A percentile compares a stretch with the other conserved stretches of the same genome.
Evolutionary conservation across 2,888 invertebrate genomes (phyloP).

Genomic region (Eledone cirrhosa): DNA sequence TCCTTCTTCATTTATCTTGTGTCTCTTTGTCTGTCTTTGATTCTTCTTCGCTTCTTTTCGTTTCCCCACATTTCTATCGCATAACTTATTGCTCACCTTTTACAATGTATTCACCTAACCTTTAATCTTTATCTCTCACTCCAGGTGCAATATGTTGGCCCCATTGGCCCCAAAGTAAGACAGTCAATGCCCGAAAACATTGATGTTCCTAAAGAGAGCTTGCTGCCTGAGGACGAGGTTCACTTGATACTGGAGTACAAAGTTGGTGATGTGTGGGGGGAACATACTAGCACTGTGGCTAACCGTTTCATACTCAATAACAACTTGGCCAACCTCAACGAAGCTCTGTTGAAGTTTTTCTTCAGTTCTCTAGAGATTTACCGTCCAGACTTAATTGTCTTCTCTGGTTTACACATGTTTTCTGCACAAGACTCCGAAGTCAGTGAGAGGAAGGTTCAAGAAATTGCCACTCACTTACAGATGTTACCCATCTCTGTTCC

Average conservation of each 20-base stretch:
- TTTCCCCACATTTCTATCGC: too few species aligned
- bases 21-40: too few species aligned
- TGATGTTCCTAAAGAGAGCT: conserved; percentile 57
- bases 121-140: conserved; percentile 33
- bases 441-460: conserved; percentile 50
- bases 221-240: conserved; percentile 65
- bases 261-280: conserved; percentile 66
- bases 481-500: conserved; percentile 62
- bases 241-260: conserved; percentile 69
- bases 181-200: conserved; percentile 65
- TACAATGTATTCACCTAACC: not conserved
- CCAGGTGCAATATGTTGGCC: conserved; percentile 68
- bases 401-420: conserved; percentile 67
- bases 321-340: conserved; percentile 65
- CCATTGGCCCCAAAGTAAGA: conserved; percentile 67
- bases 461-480: conserved; percentile 59
- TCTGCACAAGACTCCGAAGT: conserved; percentile 60
- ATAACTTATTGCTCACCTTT: too few species aligned
- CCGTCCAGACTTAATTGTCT: conserved; percentile 66
- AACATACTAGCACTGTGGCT: conserved; percentile 64
- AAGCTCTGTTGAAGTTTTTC: conserved; percentile 63
- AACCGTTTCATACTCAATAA: conserved; percentile 68
- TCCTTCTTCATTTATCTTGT: not conserved
- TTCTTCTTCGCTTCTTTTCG: too few species aligned
- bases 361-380: conserved; percentile 62